These are phyloP conservation scores for Oxyscelio sp. DNA, from an alignment of 2,888 invertebrate genomes.

Conservation along the genomic window DNA sequence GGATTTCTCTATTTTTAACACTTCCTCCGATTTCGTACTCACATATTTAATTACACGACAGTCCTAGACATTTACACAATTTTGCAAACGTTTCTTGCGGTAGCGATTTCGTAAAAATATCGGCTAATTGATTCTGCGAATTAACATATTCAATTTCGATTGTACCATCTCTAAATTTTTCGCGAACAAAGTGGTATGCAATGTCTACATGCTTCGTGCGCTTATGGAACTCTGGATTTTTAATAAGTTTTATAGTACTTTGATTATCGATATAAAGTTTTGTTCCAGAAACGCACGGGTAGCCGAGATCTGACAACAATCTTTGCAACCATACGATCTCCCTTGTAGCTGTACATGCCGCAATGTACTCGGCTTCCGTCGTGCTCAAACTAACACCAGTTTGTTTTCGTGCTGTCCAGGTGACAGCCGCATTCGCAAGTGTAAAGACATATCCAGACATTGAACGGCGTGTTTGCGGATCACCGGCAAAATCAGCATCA, in stretches of 20 bases:
- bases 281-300: not conserved
- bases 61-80: too few relatives aligned
- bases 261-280: slow-evolving; percentile 29
- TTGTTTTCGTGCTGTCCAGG: slow-evolving; percentile 26
- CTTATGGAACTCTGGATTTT: slow-evolving; percentile 26
- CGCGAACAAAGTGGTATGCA: slow-evolving; percentile 13
- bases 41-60: too few relatives aligned
- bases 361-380: too few relatives aligned
- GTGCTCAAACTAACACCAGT: slow-evolving; percentile 15
- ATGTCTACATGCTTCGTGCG: slow-evolving; percentile 31
- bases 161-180: not conserved
- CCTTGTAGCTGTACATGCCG: not conserved
- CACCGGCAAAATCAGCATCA: slow-evolving; percentile 59
- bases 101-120: slow-evolving; percentile 16
- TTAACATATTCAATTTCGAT: not conserved
- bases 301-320: not conserved
- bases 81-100: not conserved
- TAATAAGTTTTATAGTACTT: slow-evolving; percentile 16
- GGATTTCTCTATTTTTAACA: too few relatives aligned
- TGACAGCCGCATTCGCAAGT: not conserved
- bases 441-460: slow-evolving; percentile 68
- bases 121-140: not conserved
- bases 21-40: too few relatives aligned
- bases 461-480: slow-evolving; percentile 63
- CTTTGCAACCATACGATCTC: not conserved